A percentile compares a stretch with the other conserved stretches of the same genome.
Conservation (phyloP, 2,797 vertebrate species). For the Rhabdomys pumilio region DNA sequence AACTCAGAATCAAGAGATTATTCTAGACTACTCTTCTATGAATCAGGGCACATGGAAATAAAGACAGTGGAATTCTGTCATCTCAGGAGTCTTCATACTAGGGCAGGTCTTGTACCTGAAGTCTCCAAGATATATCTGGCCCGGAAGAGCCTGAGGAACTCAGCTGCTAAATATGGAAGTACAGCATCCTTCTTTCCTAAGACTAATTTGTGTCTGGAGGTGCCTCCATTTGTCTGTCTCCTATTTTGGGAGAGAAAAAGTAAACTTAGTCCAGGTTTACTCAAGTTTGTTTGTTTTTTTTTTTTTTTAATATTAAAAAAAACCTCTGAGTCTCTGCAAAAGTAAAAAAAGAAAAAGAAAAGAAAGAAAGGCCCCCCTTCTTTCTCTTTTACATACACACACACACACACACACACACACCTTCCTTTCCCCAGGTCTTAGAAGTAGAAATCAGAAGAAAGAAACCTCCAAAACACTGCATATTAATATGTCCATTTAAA, state of each 20-base stretch:
- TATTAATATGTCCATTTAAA: constrained; percentile 50
- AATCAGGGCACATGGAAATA: background rate
- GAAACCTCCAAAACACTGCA: background rate
- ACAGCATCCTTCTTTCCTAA: constrained; percentile 5
- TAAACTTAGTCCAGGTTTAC: background rate
- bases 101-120: background rate
- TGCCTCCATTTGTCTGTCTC: background rate
- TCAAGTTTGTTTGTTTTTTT: background rate
- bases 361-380: background rate
- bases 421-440: constrained; percentile 52
- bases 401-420: background rate
- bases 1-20: background rate
- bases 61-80: background rate
- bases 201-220: background rate
- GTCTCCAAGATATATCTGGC: background rate
- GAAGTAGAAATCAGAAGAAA: constrained; percentile 54
- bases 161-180: background rate
- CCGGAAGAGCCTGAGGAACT: background rate
- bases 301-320: background rate
- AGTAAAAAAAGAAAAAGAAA: background rate
- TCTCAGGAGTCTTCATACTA: background rate
- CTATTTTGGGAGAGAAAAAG: constrained; percentile 44
- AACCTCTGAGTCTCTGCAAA: background rate
- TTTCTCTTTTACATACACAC: background rate
- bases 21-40: background rate